Percentiles rank a stretch among this genome's conserved stretches.
These are phyloP conservation scores for Pheosia tremula DNA, from an alignment of 2,888 invertebrate species.

Conservation along the genomic window DNA sequence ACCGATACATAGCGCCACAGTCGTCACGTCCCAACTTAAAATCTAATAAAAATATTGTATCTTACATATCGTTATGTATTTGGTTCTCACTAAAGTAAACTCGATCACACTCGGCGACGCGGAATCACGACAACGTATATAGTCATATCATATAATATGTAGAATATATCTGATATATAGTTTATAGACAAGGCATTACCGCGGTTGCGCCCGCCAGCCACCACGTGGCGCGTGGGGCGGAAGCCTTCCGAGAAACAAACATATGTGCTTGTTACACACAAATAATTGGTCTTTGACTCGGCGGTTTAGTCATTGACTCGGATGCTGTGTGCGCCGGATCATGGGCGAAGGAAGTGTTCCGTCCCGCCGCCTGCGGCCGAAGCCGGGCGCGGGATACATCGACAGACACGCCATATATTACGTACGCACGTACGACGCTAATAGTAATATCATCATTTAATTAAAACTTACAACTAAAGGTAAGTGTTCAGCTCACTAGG, in stretches of 20 bases:
- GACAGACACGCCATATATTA: no score
- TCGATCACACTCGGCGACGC: conserved; percentile 44
- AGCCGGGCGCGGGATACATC: neutral
- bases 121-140: conserved; percentile 45
- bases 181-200: conserved; percentile 31
- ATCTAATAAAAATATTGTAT: conserved; percentile 42
- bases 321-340: no score
- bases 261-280: no score
- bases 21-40: conserved; percentile 38
- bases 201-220: neutral
- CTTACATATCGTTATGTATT: conserved; percentile 64
- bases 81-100: conserved; percentile 72
- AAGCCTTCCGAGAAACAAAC: neutral
- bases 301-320: no score
- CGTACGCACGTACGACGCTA: conserved; percentile 14
- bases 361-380: neutral
- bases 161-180: conserved; percentile 31
- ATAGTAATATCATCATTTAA: conserved; percentile 56
- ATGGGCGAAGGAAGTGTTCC: no score
- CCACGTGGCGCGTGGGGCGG: conserved; percentile 5
- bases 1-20: conserved; percentile 32
- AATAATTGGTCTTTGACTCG: no score
- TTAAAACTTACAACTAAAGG: conserved; percentile 26
- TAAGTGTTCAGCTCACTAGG: conserved; percentile 16
- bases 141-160: conserved; percentile 18